Evolutionary conservation across 2,113 vertebrate genomes (phyloP).

Genomic region (Callionymus lyra): DNA sequence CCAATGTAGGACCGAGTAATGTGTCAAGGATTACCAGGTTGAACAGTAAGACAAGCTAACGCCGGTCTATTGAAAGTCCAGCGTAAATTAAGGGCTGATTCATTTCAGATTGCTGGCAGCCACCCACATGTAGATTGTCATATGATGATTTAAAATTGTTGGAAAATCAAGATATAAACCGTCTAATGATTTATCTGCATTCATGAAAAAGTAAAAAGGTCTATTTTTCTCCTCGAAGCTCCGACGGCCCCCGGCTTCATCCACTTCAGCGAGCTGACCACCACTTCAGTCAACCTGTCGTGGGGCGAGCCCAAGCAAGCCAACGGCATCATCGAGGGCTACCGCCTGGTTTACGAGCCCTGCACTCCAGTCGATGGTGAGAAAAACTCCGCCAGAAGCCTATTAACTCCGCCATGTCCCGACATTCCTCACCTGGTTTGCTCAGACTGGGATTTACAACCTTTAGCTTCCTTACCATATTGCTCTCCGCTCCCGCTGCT

Average conservation of each 20-base stretch:
- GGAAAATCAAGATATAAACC: too few relatives aligned
- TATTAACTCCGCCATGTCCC: slow-evolving; percentile 19
- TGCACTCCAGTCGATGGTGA: slow-evolving; percentile 92
- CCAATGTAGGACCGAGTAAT: too few relatives aligned
- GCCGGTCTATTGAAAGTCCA: too few relatives aligned
- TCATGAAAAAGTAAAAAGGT: too few relatives aligned
- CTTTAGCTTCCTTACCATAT: slow-evolving; percentile 20
- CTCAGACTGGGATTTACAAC: slow-evolving; percentile 43
- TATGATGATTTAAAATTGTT: too few relatives aligned
- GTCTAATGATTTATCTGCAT: too few relatives aligned
- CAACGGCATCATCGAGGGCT: slow-evolving; percentile 91
- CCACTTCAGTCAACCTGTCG: slow-evolving; percentile 95
- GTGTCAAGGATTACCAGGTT: too few relatives aligned
- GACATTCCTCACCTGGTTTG: slow-evolving; percentile 40
- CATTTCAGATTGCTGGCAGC: too few relatives aligned
- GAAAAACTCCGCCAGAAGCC: slow-evolving; percentile 45
- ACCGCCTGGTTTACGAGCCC: slow-evolving; percentile 88
- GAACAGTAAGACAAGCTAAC: too few relatives aligned
- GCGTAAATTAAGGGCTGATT: too few relatives aligned
- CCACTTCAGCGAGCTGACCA: slow-evolving; percentile 92
- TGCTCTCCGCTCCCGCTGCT: slow-evolving; percentile 35
- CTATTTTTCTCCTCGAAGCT: slow-evolving; percentile 56
- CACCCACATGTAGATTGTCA: too few relatives aligned
- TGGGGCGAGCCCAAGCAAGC: slow-evolving; percentile 87
- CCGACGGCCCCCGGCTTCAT: slow-evolving; percentile 82